Conservation (phyloP, 2,888 invertebrate species). For the Girardia tigrina region DNA sequence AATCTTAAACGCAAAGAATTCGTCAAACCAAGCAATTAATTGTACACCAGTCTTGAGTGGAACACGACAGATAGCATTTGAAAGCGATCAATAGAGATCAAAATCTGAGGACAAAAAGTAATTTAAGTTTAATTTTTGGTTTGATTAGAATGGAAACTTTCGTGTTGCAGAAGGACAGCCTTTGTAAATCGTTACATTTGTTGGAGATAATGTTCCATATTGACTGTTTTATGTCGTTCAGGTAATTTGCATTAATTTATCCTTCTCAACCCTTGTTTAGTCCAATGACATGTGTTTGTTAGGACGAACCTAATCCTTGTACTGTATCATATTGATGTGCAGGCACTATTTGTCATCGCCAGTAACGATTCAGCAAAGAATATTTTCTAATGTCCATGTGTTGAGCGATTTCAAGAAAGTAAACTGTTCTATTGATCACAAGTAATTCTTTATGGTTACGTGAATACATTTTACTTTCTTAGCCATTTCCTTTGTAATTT, state of each 20-base stretch:
- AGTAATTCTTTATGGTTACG: not conserved
- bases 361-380: constrained; percentile 1
- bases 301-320: not conserved
- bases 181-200: not conserved
- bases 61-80: too few relatives aligned
- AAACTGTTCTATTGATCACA: not conserved
- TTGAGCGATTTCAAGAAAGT: not conserved
- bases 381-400: not conserved
- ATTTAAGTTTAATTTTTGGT: too few relatives aligned
- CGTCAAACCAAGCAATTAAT: too few relatives aligned
- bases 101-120: too few relatives aligned
- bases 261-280: not conserved
- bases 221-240: not conserved
- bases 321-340: not conserved
- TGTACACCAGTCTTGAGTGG: too few relatives aligned
- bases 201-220: not conserved
- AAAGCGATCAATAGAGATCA: too few relatives aligned
- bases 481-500: not conserved
- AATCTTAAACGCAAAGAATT: too few relatives aligned
- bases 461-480: not conserved
- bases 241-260: not conserved
- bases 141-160: too few relatives aligned
- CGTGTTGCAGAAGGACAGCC: too few relatives aligned
- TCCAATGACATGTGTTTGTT: too few relatives aligned
- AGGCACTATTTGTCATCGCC: not conserved